Conservation (phyloP, 2,113 vertebrate genomes). For the Hippocampus abdominalis region DNA sequence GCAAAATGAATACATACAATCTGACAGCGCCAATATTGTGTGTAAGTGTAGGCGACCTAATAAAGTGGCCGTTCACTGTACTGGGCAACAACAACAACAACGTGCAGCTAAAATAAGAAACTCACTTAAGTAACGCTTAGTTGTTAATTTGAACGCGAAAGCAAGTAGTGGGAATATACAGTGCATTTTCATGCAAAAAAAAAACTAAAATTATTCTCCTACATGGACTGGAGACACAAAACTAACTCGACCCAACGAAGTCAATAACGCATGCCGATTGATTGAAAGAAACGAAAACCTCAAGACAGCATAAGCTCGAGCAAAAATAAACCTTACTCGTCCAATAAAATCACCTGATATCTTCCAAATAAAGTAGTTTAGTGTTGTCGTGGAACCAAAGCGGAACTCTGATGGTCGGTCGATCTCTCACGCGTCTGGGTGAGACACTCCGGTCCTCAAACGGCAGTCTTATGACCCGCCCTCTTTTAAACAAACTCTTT, state of each 20-base stretch:
- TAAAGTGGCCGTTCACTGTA: not conserved
- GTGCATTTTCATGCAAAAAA: not conserved
- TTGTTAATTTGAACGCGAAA: not conserved
- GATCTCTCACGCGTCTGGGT: constrained; percentile 2
- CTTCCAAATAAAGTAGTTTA: not conserved
- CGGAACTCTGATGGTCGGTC: not conserved
- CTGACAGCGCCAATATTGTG: not conserved
- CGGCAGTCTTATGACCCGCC: constrained; percentile 25
- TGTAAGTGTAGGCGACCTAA: not conserved
- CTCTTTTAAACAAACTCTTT: constrained; percentile 24
- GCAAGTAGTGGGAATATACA: too few species aligned
- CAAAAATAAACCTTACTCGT: constrained; percentile 20
- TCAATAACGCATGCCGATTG: not conserved
- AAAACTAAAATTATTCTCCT: not conserved
- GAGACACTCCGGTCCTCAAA: constrained; percentile 14
- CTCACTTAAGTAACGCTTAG: not conserved
- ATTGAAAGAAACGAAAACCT: not conserved
- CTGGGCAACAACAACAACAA: not conserved
- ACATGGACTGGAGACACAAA: not conserved
- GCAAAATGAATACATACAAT: not conserved
- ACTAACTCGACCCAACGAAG: not conserved
- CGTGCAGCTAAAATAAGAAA: not conserved
- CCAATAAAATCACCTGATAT: not conserved
- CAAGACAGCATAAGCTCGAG: not conserved
- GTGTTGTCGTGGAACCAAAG: not conserved